A percentile compares a stretch with the other conserved stretches of the same genome.
Conservation (phyloP, 2,888 invertebrate species). For the Hyles lineata region DNA sequence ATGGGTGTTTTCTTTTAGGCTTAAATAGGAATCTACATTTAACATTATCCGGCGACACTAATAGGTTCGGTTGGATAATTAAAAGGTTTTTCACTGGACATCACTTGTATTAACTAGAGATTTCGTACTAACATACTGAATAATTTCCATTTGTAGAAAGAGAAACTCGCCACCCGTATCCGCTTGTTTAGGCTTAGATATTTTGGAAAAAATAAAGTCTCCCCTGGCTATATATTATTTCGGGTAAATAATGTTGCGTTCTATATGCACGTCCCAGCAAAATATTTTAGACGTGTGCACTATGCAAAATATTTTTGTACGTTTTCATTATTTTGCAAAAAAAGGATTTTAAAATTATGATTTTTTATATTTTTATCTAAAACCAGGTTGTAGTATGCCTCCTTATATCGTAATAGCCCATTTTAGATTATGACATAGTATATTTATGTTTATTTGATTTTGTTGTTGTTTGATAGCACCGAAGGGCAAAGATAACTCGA, state of each 20-base stretch:
- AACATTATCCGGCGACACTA: too few species aligned
- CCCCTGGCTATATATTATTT: conserved; percentile 68
- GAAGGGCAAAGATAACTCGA: conserved; percentile 80
- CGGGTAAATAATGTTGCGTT: conserved; percentile 77
- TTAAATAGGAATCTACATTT: too few species aligned
- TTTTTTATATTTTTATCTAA: too few species aligned
- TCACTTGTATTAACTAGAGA: conserved; percentile 3
- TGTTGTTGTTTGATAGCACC: conserved; percentile 70
- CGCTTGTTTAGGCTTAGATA: conserved; percentile 82
- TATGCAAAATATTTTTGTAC: conserved; percentile 32
- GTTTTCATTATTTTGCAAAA: conserved; percentile 1
- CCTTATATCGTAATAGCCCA: conserved; percentile 4
- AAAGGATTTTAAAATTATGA: too few species aligned
- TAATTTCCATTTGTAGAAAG: conserved; percentile 79
- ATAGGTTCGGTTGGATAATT: too few species aligned
- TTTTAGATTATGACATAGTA: conserved; percentile 26
- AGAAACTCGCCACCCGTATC: conserved; percentile 77
- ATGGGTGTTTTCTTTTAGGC: too few species aligned
- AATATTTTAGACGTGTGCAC: conserved; percentile 48
- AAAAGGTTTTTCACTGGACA: conserved; percentile 35
- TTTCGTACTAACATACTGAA: conserved; percentile 58
- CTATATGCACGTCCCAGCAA: conserved; percentile 56
- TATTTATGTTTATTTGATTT: conserved; percentile 34
- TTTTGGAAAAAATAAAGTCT: conserved; percentile 81
- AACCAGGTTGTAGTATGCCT: not conserved